Conservation (phyloP, 2,113 vertebrate species). For the Neogale vison region DNA sequence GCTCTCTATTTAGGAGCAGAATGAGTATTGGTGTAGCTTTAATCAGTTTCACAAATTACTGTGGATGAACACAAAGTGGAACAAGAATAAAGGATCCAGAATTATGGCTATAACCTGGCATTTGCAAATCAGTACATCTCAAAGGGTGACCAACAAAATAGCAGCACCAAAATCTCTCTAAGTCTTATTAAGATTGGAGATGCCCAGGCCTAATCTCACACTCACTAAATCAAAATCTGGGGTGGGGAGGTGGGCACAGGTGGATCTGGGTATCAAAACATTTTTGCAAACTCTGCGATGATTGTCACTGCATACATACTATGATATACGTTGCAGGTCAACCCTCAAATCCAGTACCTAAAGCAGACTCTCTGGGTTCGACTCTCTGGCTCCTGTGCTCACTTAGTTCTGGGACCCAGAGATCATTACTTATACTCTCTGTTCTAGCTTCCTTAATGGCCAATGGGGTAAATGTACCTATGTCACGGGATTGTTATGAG, state of each 20-base stretch:
- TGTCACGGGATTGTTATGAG: neutral
- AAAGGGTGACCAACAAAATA: neutral
- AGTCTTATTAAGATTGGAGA: neutral
- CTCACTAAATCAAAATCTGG: neutral
- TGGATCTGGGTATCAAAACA: neutral
- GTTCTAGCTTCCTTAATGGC: neutral
- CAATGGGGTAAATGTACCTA: neutral
- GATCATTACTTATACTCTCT: neutral
- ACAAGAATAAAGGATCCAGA: constrained; percentile 1
- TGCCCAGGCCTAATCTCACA: neutral
- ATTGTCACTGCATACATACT: neutral
- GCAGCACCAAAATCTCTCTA: neutral
- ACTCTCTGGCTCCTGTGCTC: neutral
- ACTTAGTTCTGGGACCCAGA: neutral
- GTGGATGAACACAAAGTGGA: neutral
- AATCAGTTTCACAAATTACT: constrained; percentile 60
- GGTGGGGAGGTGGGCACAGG: neutral
- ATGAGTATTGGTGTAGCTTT: neutral
- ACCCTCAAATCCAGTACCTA: neutral
- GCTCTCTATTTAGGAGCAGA: constrained; percentile 51
- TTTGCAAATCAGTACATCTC: constrained; percentile 28
- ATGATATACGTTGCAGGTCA: neutral
- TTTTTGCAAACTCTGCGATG: neutral
- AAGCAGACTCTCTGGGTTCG: neutral
- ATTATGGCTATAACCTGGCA: neutral